Evolutionary conservation across 2,797 vertebrate genomes (phyloP).

Genomic region (Psittacula echo): DNA sequence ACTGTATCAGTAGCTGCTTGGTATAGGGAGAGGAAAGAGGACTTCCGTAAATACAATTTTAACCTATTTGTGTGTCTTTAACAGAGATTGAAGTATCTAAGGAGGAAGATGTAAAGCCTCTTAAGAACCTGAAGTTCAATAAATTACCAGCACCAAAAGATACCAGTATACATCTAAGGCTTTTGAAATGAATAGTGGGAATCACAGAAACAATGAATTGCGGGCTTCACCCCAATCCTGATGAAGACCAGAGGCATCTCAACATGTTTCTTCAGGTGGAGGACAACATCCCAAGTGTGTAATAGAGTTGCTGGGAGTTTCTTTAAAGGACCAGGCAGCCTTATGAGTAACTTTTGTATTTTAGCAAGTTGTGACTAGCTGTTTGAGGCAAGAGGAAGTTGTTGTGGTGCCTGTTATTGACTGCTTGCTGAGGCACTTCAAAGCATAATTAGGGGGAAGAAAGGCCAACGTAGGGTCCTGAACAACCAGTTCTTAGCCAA

Average conservation of each 20-base stretch:
- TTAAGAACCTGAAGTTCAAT: not conserved
- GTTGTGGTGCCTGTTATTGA: not conserved
- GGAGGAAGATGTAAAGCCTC: not conserved
- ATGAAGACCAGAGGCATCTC: not conserved
- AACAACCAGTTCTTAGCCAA: not conserved
- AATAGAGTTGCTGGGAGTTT: not conserved
- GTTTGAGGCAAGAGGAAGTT: not conserved
- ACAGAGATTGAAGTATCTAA: not conserved
- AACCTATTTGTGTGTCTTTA: not conserved
- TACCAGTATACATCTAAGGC: not conserved
- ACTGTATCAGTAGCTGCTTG: not conserved
- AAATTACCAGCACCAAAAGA: not conserved
- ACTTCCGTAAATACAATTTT: not conserved
- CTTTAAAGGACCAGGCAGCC: not conserved
- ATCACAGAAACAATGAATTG: not conserved
- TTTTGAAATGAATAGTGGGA: not conserved
- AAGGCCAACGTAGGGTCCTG: not conserved
- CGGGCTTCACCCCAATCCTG: not conserved
- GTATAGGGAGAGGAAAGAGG: not conserved
- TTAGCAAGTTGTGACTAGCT: not conserved
- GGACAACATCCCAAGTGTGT: not conserved
- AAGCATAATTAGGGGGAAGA: not conserved
- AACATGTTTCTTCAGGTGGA: not conserved
- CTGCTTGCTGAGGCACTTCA: not conserved
- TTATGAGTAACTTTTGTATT: conserved; percentile 10